A percentile compares a stretch with the other conserved stretches of the same genome.
Conservation (phyloP, 1,140 invertebrate species). For the Temnothorax nylanderi region DNA sequence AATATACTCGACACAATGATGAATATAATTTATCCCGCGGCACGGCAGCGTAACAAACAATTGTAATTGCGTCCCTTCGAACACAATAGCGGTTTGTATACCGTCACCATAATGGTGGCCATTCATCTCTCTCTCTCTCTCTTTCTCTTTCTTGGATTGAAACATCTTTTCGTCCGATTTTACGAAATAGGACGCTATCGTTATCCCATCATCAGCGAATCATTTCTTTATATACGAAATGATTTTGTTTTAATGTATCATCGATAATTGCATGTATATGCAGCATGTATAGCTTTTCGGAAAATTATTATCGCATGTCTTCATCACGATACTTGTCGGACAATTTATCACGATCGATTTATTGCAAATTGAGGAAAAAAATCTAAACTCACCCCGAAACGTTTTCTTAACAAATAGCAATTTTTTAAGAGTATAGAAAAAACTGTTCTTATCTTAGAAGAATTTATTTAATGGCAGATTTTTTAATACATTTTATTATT, state of each 20-base stretch:
- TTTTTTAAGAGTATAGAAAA: neutral
- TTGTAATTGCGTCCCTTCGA: neutral
- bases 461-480: too few species aligned
- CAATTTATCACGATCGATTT: neutral
- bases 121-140: neutral
- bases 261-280: neutral
- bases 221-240: neutral
- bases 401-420: neutral
- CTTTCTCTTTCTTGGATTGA: neutral
- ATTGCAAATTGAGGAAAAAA: neutral
- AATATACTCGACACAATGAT: neutral
- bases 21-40: neutral
- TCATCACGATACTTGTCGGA: neutral
- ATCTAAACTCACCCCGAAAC: neutral
- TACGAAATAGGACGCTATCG: neutral
- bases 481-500: too few species aligned
- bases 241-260: neutral
- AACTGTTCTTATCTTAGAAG: too few species aligned
- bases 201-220: neutral
- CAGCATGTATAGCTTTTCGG: neutral
- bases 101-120: too few species aligned
- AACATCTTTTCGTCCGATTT: neutral
- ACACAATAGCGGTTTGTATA: neutral
- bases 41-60: neutral
- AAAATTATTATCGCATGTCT: neutral